Conservation (phyloP, 2,888 invertebrate species). For the Philereme vetulata region DNA sequence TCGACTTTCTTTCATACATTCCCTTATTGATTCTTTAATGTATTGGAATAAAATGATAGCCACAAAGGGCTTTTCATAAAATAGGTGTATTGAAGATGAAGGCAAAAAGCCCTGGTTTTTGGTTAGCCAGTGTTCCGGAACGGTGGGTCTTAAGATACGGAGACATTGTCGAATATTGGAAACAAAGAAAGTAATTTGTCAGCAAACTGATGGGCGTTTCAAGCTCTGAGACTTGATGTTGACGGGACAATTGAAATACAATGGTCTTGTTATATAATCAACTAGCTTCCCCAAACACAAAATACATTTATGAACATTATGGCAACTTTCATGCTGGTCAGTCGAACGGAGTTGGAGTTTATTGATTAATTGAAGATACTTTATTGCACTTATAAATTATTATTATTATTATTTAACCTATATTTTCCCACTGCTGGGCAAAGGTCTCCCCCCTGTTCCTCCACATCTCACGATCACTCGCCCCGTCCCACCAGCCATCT, state of each 20-base stretch:
- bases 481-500: too few species aligned
- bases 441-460: too few species aligned
- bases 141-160: slow-evolving; percentile 43
- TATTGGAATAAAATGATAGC: slow-evolving; percentile 38
- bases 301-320: too few species aligned
- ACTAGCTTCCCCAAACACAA: not conserved
- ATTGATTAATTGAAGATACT: too few species aligned
- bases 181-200: slow-evolving; percentile 54
- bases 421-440: too few species aligned
- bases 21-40: slow-evolving; percentile 34
- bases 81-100: slow-evolving; percentile 34
- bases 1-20: slow-evolving; percentile 14
- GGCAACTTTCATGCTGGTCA: too few species aligned
- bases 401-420: too few species aligned
- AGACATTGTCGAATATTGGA: slow-evolving; percentile 44
- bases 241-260: slow-evolving; percentile 21
- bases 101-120: slow-evolving; percentile 41
- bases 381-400: too few species aligned
- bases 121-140: slow-evolving; percentile 48
- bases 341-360: too few species aligned
- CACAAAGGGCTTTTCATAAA: slow-evolving; percentile 38
- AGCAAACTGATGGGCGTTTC: slow-evolving; percentile 39
- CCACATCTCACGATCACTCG: too few species aligned
- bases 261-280: slow-evolving; percentile 1
- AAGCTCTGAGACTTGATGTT: slow-evolving; percentile 20